phyloP scores from a whole-genome alignment of 1,140 invertebrate genomes.

The Prorops nasuta region DNA sequence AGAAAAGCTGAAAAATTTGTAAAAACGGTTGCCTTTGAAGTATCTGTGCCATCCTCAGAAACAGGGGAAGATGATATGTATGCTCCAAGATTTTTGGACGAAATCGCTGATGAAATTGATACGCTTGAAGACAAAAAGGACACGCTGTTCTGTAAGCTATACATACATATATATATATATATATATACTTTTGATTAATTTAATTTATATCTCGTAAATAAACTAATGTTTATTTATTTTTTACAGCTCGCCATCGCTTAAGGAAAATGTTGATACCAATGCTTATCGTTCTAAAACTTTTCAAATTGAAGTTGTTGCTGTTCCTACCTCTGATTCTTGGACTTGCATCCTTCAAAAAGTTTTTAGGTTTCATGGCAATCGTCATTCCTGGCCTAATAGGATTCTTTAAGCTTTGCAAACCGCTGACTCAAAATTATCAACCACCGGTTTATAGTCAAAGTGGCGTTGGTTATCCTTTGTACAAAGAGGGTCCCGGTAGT shows the following conservation, averaged over 20 bases:
- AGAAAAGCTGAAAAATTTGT: constrained; percentile 68
- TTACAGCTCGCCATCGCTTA: constrained; percentile 72
- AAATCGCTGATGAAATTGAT: constrained; percentile 78
- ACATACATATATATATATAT: too few relatives aligned
- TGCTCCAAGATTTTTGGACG: constrained; percentile 75
- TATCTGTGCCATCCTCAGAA: constrained; percentile 67
- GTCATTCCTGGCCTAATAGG: constrained; percentile 74
- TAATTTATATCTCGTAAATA: constrained; percentile 4
- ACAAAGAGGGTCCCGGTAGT: constrained; percentile 47
- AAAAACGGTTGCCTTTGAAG: constrained; percentile 72
- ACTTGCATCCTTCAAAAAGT: constrained; percentile 79
- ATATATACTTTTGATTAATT: too few relatives aligned
- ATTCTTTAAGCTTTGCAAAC: constrained; percentile 76
- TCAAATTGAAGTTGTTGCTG: constrained; percentile 77
- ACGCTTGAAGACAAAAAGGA: constrained; percentile 77
- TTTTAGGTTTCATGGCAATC: constrained; percentile 74
- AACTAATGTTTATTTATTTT: constrained; percentile 18
- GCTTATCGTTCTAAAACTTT: constrained; percentile 76
- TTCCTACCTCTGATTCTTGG: constrained; percentile 79
- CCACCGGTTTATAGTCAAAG: constrained; percentile 57
- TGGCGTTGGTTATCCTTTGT: constrained; percentile 56
- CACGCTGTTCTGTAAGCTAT: constrained; percentile 71
- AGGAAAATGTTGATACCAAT: constrained; percentile 81
- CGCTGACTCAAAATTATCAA: constrained; percentile 49
- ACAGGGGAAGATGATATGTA: constrained; percentile 68